A percentile compares a stretch with the other conserved stretches of the same genome.
These are phyloP conservation scores for Apeltes quadracus DNA, from an alignment of 2,113 vertebrate genomes.

Conservation along the genomic window DNA sequence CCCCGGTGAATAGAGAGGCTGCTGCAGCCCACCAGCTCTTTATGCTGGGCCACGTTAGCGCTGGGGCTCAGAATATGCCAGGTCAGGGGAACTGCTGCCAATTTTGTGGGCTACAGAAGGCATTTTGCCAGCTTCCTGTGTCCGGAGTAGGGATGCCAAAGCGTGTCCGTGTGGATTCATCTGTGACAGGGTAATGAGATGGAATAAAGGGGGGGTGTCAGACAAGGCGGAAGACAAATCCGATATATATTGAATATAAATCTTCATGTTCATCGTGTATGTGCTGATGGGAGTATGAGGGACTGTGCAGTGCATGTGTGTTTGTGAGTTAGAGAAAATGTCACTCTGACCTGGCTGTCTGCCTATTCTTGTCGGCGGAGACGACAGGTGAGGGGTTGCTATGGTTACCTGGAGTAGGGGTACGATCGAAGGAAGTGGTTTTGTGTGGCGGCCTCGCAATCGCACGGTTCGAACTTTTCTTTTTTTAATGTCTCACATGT, in stretches of 20 bases:
- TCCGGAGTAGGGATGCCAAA: conserved; percentile 40
- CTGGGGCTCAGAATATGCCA: conserved; percentile 73
- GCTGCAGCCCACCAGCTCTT: conserved; percentile 68
- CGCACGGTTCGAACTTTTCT: conserved; percentile 37
- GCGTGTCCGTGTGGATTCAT: conserved; percentile 26
- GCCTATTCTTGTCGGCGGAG: conserved; percentile 67
- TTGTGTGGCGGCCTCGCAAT: conserved; percentile 32
- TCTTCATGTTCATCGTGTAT: conserved; percentile 5
- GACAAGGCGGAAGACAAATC: conserved; percentile 39
- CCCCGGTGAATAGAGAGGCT: conserved; percentile 75
- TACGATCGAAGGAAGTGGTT: conserved; percentile 50
- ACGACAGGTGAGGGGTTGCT: conserved; percentile 78
- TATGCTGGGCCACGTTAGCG: conserved; percentile 67
- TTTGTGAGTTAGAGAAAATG: conserved; percentile 62
- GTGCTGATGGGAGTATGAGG: conserved; percentile 27
- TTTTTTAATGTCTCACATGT: conserved; percentile 40
- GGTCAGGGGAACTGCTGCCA: conserved; percentile 79
- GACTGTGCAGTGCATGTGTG: conserved; percentile 37
- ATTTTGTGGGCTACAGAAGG: conserved; percentile 57
- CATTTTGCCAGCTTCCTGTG: conserved; percentile 65
- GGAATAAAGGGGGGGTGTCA: conserved; percentile 15
- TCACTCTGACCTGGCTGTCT: conserved; percentile 75
- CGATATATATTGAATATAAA: not conserved
- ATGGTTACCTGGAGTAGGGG: conserved; percentile 74
- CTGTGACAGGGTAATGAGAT: conserved; percentile 39